Evolutionary conservation across 2,888 invertebrate genomes (phyloP).

Genomic region (Ommatoiulus sabulosus): DNA sequence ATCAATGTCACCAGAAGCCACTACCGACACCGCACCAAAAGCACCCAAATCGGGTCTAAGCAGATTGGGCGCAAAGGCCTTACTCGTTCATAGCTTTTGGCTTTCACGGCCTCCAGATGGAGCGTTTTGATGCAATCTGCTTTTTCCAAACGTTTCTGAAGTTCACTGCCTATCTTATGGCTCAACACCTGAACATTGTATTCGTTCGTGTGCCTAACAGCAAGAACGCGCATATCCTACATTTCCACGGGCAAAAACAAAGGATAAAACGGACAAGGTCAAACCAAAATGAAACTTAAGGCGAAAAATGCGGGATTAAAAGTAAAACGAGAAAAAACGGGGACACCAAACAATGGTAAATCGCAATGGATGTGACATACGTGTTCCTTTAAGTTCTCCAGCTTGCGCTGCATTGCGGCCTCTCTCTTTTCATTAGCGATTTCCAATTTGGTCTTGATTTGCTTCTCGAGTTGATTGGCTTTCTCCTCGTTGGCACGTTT

Average conservation of each 20-base stretch:
- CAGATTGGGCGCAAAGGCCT: constrained; percentile 43
- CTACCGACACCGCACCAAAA: not conserved
- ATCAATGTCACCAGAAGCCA: not conserved
- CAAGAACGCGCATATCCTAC: constrained; percentile 69
- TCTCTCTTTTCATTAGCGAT: constrained; percentile 86
- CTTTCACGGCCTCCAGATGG: constrained; percentile 59
- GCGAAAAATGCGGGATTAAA: not conserved
- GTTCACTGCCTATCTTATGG: constrained; percentile 55
- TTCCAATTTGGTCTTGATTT: constrained; percentile 76
- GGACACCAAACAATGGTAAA: not conserved
- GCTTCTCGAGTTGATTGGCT: constrained; percentile 76
- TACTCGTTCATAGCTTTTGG: constrained; percentile 47
- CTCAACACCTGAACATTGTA: constrained; percentile 72
- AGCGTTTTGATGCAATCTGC: constrained; percentile 60
- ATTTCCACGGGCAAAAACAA: not conserved
- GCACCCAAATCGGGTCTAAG: not conserved
- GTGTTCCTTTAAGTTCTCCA: constrained; percentile 86
- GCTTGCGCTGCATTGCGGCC: constrained; percentile 85
- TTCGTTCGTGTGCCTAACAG: constrained; percentile 76
- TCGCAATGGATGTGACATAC: constrained; percentile 72
- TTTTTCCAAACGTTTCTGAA: constrained; percentile 59
- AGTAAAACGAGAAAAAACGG: not conserved
- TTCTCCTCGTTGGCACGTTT: constrained; percentile 77
- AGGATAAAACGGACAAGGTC: constrained; percentile 33
- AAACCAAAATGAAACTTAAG: constrained; percentile 38